Conservation (phyloP, 2,888 invertebrate species). For the Leptogaster cylindrica region DNA sequence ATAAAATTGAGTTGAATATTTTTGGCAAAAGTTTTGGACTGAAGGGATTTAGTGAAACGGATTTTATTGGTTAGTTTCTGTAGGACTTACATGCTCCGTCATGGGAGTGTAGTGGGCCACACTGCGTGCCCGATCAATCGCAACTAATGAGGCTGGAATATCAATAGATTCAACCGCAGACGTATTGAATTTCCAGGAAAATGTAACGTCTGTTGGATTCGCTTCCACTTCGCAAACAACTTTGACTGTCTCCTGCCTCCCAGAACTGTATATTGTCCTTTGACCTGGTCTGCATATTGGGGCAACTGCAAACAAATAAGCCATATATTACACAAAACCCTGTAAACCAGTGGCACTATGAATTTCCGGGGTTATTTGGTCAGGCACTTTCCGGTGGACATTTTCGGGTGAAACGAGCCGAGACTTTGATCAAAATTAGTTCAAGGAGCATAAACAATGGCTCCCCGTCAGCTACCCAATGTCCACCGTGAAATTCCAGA, state of each 20-base stretch:
- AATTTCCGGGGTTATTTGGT: constrained; percentile 7
- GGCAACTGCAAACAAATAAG: constrained; percentile 64
- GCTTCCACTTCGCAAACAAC: constrained; percentile 78
- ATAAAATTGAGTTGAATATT: too few relatives aligned
- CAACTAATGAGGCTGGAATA: constrained; percentile 69
- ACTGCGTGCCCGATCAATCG: constrained; percentile 69
- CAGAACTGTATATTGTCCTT: constrained; percentile 74
- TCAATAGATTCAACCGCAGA: constrained; percentile 71
- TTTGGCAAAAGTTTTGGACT: too few relatives aligned
- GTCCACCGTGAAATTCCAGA: constrained; percentile 12
- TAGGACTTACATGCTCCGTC: constrained; percentile 65
- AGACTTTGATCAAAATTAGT: constrained; percentile 9
- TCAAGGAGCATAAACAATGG: constrained; percentile 13
- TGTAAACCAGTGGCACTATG: neutral
- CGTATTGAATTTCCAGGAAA: constrained; percentile 80
- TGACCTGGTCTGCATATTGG: constrained; percentile 76
- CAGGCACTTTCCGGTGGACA: constrained; percentile 13
- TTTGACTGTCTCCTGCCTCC: constrained; percentile 71
- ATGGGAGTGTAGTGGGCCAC: constrained; percentile 74
- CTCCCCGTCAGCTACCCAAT: constrained; percentile 4
- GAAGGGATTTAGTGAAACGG: neutral
- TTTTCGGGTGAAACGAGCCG: neutral
- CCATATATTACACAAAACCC: neutral
- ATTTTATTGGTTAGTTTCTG: neutral
- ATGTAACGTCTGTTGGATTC: constrained; percentile 73